These are phyloP conservation scores for Pteronotus mesoamericanus DNA, from an alignment of 2,797 vertebrate genomes.

Conservation along the genomic window DNA sequence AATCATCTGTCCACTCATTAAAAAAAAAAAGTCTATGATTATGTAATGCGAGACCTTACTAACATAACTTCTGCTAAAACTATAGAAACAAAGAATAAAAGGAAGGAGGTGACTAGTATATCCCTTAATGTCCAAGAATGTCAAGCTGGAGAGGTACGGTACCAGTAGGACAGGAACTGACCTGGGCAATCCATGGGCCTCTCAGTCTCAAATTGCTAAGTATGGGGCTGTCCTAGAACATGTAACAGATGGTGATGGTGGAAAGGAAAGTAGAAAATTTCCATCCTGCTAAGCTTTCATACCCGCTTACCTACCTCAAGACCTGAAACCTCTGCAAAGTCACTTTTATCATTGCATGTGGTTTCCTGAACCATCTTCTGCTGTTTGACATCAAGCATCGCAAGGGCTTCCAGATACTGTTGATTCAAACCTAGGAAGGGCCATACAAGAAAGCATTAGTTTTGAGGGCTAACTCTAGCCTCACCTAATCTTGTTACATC, in stretches of 20 bases:
- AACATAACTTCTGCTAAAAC: background rate
- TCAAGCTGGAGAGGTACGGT: background rate
- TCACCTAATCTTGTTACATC: background rate
- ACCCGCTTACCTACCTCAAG: slow-evolving; percentile 85
- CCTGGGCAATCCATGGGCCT: background rate
- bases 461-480: background rate
- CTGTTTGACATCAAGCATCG: slow-evolving; percentile 87
- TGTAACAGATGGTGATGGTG: background rate
- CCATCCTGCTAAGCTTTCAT: background rate
- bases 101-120: background rate
- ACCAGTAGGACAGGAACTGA: background rate
- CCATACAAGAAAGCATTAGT: background rate
- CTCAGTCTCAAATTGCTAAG: background rate
- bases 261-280: background rate
- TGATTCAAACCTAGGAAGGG: slow-evolving; percentile 84
- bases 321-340: slow-evolving; percentile 81
- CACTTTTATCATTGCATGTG: slow-evolving; percentile 69
- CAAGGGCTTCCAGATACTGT: slow-evolving; percentile 87
- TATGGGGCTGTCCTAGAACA: background rate
- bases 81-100: background rate
- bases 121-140: background rate
- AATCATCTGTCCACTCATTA: background rate
- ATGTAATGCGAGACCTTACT: background rate
- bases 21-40: background rate
- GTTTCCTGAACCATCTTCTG: slow-evolving; percentile 84